A percentile compares a stretch with the other conserved stretches of the same genome.
phyloP scores from a whole-genome alignment of 2,888 invertebrate genomes.

The Acanthococcus lagerstroemiae region DNA sequence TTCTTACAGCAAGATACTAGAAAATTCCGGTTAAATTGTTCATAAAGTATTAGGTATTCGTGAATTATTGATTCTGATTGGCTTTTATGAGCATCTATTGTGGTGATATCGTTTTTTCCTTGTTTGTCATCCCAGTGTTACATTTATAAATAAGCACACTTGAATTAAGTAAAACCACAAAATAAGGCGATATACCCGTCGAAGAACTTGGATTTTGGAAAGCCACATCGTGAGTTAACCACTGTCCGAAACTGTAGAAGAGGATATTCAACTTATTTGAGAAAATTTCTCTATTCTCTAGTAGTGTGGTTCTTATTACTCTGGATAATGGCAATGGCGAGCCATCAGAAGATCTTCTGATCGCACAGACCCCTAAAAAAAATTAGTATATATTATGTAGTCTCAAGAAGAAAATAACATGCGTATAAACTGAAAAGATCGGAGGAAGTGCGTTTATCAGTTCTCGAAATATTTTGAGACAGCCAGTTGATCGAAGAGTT shows the following conservation, averaged over 20 bases:
- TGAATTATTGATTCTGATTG: background rate
- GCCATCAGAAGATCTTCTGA: slow-evolving; percentile 42
- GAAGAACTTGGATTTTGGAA: background rate
- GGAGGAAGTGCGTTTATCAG: too few species aligned
- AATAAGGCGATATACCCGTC: background rate
- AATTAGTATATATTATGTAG: background rate
- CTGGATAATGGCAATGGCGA: slow-evolving; percentile 58
- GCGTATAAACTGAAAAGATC: too few species aligned
- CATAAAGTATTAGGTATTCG: background rate
- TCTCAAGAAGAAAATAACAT: too few species aligned
- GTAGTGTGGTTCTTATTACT: slow-evolving; percentile 54
- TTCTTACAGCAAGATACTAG: background rate
- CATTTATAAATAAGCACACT: background rate
- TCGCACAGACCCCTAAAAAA: background rate
- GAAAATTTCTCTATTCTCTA: slow-evolving; percentile 47
- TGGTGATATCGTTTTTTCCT: too few species aligned
- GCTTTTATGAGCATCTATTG: background rate
- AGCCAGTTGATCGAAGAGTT: too few species aligned
- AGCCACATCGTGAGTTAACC: slow-evolving; percentile 5
- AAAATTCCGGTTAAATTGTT: background rate
- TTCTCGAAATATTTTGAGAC: too few species aligned
- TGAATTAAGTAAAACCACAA: background rate
- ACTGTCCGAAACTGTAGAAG: slow-evolving; percentile 13
- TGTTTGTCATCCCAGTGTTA: too few species aligned
- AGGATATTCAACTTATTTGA: slow-evolving; percentile 3